Percentiles rank a stretch among this genome's conserved stretches.
These are phyloP conservation scores for Ormyrus rosae DNA, from an alignment of 2,888 invertebrate genomes.

Conservation along the genomic window DNA sequence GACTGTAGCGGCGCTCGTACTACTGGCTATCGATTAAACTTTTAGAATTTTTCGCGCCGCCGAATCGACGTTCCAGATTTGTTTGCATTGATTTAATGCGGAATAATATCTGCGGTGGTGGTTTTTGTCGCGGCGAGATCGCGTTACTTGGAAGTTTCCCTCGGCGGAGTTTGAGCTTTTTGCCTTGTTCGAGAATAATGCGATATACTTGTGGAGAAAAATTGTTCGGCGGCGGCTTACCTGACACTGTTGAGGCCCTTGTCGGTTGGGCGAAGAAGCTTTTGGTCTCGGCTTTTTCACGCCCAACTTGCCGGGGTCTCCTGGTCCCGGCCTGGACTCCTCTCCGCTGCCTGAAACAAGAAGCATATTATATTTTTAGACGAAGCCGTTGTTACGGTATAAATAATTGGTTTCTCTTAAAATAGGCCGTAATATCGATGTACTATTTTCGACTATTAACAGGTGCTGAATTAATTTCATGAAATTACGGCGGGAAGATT, in stretches of 20 bases:
- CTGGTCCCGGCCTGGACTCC: constrained; percentile 76
- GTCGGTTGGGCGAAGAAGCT: constrained; percentile 91
- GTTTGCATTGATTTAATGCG: background rate
- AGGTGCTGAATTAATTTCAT: too few species aligned
- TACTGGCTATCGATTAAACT: constrained; percentile 14
- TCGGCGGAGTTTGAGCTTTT: too few species aligned
- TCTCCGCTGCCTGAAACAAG: constrained; percentile 77
- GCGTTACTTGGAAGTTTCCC: too few species aligned
- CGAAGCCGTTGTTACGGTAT: background rate
- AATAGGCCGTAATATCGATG: too few species aligned
- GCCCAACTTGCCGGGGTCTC: constrained; percentile 79
- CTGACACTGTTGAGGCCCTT: constrained; percentile 95
- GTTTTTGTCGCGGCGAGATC: too few species aligned
- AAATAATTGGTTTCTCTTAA: background rate
- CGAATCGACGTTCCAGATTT: background rate
- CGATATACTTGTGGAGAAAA: too few species aligned
- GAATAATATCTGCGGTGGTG: too few species aligned
- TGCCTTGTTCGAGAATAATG: too few species aligned
- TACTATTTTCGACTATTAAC: too few species aligned
- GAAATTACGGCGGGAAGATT: too few species aligned
- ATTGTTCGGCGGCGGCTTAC: constrained; percentile 75
- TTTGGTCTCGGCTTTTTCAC: constrained; percentile 87
- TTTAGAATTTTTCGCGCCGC: background rate
- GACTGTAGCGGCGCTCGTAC: constrained; percentile 1
- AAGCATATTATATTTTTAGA: constrained; percentile 15